Base-by-base conservation (phyloP, 1,140 invertebrate genomes). In the Lethrus apterus region DNA sequence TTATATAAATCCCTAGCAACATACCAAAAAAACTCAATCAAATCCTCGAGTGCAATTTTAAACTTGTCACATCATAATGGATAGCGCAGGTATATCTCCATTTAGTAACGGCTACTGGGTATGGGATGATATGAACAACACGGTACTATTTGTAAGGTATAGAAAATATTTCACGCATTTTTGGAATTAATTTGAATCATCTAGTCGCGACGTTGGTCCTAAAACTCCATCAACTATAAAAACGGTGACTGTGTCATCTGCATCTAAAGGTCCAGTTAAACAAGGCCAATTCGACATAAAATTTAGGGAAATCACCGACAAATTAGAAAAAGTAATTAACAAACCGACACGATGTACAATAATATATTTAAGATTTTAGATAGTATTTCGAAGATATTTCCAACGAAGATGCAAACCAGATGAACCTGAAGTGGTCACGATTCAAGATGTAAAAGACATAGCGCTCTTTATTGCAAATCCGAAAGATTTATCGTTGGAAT, bases 401-500 rank as follows among this genome's bases (percentile, higher is more conserved):
- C 69, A 74, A 58, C 65, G 78, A 48, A 75, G 75, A 62, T 54
- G 75, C 13, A 63, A 66, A 51, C 56, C 69, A 4, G 68, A 64
- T 9, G 71, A 78, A 48, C 44, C 69, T 8, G 71, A 77, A 46
- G 57, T 79, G 13, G 70, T 80, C 10, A 74, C 74, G 4, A 56
- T 80, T 13, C 77, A 81, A 64, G 79, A 81, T 54, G 65, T 81
- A 26, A 81, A 81, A 62, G 75, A 81, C 56, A 68, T 83, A 17
- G 77, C 74, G 1, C 41, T 83, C 41, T 81, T 70, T 58, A 70
- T 71, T n/a, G 69, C 74, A 2, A 66, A 76, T 8, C 48, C 64
- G 13, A 66, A 59, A 31, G 69, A 74, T 49, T 61, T 79, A 45
- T 75, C 70, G 29, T 56, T 69, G 2, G 67, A 76, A 51, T 72